These are phyloP conservation scores for Salminus brasiliensis DNA, from an alignment of 2,113 vertebrate genomes.

Conservation along the genomic window DNA sequence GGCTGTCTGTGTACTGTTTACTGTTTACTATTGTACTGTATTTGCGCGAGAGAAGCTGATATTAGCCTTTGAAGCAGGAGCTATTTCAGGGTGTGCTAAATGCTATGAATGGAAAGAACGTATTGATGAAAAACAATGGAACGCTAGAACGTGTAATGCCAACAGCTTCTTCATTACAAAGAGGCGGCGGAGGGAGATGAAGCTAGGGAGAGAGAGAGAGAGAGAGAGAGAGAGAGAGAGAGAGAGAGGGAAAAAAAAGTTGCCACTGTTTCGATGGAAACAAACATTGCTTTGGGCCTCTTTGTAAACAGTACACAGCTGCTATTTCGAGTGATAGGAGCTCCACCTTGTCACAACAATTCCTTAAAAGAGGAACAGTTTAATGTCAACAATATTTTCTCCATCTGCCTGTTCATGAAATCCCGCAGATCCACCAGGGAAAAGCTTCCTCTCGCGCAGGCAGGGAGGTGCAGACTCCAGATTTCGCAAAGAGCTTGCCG, in stretches of 20 bases:
- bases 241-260: conserved; percentile 51
- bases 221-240: conserved; percentile 56
- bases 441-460: conserved; percentile 60
- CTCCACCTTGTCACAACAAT: conserved; percentile 82
- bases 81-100: conserved; percentile 32
- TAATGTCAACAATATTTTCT: conserved; percentile 82
- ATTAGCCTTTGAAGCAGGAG: conserved; percentile 9
- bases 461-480: conserved; percentile 60
- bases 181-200: conserved; percentile 46
- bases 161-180: conserved; percentile 73
- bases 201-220: conserved; percentile 14
- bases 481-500: conserved; percentile 62
- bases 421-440: conserved; percentile 72
- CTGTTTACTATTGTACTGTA: no score
- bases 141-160: conserved; percentile 64
- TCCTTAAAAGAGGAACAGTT: conserved; percentile 81
- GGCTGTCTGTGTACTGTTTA: conserved; percentile 25
- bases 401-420: conserved; percentile 76
- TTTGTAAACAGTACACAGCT: conserved; percentile 78
- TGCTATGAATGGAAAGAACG: conserved; percentile 31
- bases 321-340: conserved; percentile 79
- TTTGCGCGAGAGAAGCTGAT: conserved; percentile 12
- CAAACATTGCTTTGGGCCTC: conserved; percentile 76
- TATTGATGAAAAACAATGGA: conserved; percentile 59
- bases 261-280: conserved; percentile 73